Percentiles rank a stretch among this genome's conserved stretches.
These are phyloP conservation scores for Busseola fusca DNA, from an alignment of 2,888 invertebrate genomes.

Conservation along the genomic window DNA sequence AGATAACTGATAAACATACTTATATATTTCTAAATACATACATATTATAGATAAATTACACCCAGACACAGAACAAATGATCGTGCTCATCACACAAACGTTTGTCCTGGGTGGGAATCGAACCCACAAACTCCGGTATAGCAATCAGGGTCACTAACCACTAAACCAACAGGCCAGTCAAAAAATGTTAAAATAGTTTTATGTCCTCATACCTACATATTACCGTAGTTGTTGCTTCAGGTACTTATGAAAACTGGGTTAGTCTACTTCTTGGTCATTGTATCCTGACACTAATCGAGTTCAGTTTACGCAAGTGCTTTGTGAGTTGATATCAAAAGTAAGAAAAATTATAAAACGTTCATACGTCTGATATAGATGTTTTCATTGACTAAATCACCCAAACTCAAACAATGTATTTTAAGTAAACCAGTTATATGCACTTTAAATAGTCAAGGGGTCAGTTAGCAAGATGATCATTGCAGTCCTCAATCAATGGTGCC, in stretches of 20 bases:
- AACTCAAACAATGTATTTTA: background rate
- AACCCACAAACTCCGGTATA: no score
- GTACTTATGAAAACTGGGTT: conserved; percentile 16
- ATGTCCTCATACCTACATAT: background rate
- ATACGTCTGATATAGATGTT: background rate
- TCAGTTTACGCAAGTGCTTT: conserved; percentile 10
- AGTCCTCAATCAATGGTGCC: background rate
- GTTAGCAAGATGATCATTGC: no score
- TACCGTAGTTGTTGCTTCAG: background rate
- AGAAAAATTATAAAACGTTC: background rate
- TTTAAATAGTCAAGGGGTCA: background rate
- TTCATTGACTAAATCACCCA: background rate
- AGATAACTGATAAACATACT: no score
- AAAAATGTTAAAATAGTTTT: background rate
- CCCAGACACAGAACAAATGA: no score
- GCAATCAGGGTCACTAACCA: no score
- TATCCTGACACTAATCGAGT: conserved; percentile 5
- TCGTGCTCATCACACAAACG: no score
- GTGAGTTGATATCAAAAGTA: background rate
- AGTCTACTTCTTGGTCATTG: conserved; percentile 26
- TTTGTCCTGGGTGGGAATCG: no score
- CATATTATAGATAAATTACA: no score
- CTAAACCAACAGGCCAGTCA: background rate
- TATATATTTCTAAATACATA: no score
- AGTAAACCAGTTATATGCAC: background rate